Conservation (phyloP, 1,140 invertebrate genomes). For the Drosophila willistoni region DNA sequence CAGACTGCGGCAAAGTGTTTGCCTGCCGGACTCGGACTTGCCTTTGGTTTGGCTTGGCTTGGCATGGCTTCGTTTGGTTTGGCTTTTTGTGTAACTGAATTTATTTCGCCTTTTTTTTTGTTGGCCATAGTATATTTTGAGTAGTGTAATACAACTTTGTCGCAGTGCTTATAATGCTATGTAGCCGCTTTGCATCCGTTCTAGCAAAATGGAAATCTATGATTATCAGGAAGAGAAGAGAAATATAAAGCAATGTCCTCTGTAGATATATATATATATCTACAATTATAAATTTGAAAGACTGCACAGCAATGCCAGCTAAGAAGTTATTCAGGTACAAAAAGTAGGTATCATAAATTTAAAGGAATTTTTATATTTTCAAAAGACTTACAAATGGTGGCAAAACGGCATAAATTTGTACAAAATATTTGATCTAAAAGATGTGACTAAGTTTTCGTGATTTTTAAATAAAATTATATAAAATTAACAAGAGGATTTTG, state of each 20-base stretch:
- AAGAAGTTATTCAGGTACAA: not conserved
- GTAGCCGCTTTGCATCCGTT: conserved; percentile 38
- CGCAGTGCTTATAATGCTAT: conserved; percentile 25
- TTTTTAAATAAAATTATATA: too few relatives aligned
- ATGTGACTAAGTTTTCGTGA: too few relatives aligned
- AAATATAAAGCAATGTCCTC: not conserved
- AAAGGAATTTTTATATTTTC: not conserved
- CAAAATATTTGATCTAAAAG: too few relatives aligned
- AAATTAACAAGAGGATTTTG: too few relatives aligned
- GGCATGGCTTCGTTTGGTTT: conserved; percentile 31
- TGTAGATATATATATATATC: not conserved
- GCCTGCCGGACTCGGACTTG: conserved; percentile 43
- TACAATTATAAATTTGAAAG: not conserved
- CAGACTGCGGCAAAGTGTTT: conserved; percentile 41
- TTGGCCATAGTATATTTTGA: not conserved
- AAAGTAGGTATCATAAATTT: not conserved
- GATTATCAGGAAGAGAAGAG: conserved; percentile 1
- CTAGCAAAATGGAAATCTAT: conserved; percentile 10
- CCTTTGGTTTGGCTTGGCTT: not conserved
- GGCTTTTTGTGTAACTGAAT: conserved; percentile 56
- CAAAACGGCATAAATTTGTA: too few relatives aligned
- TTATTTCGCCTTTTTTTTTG: conserved; percentile 35
- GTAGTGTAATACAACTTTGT: conserved; percentile 48
- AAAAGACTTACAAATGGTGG: too few relatives aligned
- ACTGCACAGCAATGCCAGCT: not conserved